Percentiles rank a stretch among this genome's conserved stretches.
Conservation (phyloP, 2,888 invertebrate genomes). For the Leptopilina myrica region DNA sequence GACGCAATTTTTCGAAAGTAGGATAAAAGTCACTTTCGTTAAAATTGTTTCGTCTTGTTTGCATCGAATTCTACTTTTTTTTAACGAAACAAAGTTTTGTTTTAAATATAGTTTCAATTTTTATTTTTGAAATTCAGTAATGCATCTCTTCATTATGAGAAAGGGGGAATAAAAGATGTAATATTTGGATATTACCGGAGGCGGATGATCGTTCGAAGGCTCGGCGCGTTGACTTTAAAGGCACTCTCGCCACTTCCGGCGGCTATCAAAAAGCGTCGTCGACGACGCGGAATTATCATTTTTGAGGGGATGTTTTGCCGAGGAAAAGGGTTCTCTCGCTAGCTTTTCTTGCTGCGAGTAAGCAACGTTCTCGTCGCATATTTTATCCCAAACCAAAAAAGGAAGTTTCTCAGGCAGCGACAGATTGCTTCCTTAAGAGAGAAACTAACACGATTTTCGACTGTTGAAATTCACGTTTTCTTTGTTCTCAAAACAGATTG, state of each 20-base stretch:
- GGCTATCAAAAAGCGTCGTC: slow-evolving; percentile 48
- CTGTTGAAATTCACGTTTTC: slow-evolving; percentile 28
- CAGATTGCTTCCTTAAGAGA: slow-evolving; percentile 58
- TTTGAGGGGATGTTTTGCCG: slow-evolving; percentile 53
- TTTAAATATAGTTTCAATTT: too few species aligned
- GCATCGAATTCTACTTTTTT: too few species aligned
- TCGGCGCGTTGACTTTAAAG: slow-evolving; percentile 45
- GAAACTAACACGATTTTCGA: slow-evolving; percentile 36
- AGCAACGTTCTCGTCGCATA: slow-evolving; percentile 55
- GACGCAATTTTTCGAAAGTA: too few species aligned
- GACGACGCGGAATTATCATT: slow-evolving; percentile 53
- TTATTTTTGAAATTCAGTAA: background rate
- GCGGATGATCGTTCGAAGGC: slow-evolving; percentile 30
- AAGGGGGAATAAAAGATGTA: background rate
- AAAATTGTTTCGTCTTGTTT: too few species aligned
- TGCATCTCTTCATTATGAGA: background rate
- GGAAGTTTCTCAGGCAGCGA: slow-evolving; percentile 52
- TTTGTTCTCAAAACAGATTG: slow-evolving; percentile 26
- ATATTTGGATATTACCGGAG: slow-evolving; percentile 20
- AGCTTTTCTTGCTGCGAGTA: slow-evolving; percentile 45
- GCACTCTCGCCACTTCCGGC: slow-evolving; percentile 52
- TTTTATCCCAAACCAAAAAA: slow-evolving; percentile 48
- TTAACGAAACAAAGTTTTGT: too few species aligned
- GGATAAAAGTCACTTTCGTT: too few species aligned
- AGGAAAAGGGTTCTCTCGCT: slow-evolving; percentile 54